These are phyloP conservation scores for Hylaea fasciaria DNA, from an alignment of 2,888 invertebrate species.

Conservation along the genomic window DNA sequence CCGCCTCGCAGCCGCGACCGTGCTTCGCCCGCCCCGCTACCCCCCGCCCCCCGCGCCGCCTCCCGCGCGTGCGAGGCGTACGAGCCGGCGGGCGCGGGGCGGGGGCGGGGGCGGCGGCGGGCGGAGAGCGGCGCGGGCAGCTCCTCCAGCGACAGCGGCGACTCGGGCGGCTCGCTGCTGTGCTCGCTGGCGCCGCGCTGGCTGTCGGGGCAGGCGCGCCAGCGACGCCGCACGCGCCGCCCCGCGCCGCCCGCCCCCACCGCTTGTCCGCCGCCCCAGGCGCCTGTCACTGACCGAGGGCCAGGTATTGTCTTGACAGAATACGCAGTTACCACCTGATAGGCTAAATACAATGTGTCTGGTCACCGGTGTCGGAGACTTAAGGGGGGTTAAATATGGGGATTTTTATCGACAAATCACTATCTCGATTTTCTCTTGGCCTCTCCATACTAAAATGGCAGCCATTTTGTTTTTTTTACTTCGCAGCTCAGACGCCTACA, in stretches of 20 bases:
- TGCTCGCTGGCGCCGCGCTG: constrained; percentile 73
- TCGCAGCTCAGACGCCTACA: too few species aligned
- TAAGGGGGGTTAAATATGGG: too few species aligned
- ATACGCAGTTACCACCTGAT: too few species aligned
- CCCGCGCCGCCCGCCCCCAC: constrained; percentile 42
- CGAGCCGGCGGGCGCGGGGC: too few species aligned
- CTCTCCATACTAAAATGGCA: too few species aligned
- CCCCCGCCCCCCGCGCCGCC: too few species aligned
- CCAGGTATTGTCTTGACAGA: constrained; percentile 11
- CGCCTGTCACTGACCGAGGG: constrained; percentile 9
- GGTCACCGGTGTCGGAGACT: too few species aligned
- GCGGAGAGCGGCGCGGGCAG: constrained; percentile 37
- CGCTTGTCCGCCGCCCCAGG: constrained; percentile 64
- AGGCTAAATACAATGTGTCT: too few species aligned
- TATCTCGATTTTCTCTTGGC: too few species aligned
- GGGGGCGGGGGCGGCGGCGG: constrained; percentile 24
- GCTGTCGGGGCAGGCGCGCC: constrained; percentile 59
- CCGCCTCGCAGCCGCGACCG: constrained; percentile 13
- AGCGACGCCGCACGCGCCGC: constrained; percentile 41
- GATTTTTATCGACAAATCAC: too few species aligned
- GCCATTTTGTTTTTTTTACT: too few species aligned
- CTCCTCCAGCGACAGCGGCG: constrained; percentile 67
- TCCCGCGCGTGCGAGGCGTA: too few species aligned
- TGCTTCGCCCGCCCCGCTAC: background rate
- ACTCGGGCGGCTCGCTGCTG: constrained; percentile 66